Conservation (phyloP, 2,888 invertebrate genomes). For the Idaea biselata region DNA sequence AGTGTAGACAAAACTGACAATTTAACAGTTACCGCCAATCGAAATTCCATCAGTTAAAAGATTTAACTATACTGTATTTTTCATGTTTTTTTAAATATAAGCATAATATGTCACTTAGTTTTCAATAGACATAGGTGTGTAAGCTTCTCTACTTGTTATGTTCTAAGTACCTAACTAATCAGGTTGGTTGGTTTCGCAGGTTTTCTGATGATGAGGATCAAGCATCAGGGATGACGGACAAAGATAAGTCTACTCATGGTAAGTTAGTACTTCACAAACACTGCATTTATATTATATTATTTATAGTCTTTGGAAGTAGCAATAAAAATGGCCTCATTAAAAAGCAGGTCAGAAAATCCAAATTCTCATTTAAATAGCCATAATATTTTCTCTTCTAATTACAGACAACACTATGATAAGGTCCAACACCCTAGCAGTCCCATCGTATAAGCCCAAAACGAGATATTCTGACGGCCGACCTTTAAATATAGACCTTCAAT, state of each 20-base stretch:
- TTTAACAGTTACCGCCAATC: too few species aligned
- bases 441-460: conserved; percentile 70
- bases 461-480: conserved; percentile 61
- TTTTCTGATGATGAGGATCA: conserved; percentile 76
- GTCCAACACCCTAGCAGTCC: conserved; percentile 75
- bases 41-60: too few species aligned
- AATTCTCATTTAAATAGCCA: background rate
- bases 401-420: conserved; percentile 77
- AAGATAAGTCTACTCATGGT: conserved; percentile 71
- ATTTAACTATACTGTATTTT: too few species aligned
- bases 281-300: too few species aligned
- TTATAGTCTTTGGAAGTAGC: too few species aligned
- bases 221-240: conserved; percentile 77
- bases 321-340: background rate
- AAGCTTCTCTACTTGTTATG: too few species aligned
- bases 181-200: conserved; percentile 41
- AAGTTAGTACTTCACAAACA: conserved; percentile 8
- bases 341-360: background rate
- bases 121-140: too few species aligned
- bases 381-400: conserved; percentile 28
- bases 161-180: conserved; percentile 1
- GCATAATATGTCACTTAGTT: too few species aligned
- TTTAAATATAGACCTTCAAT: conserved; percentile 64
- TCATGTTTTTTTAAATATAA: too few species aligned
- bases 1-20: too few species aligned